Conservation (phyloP, 2,113 vertebrate genomes). For the Sinocyclocheilus anshuiensis region DNA sequence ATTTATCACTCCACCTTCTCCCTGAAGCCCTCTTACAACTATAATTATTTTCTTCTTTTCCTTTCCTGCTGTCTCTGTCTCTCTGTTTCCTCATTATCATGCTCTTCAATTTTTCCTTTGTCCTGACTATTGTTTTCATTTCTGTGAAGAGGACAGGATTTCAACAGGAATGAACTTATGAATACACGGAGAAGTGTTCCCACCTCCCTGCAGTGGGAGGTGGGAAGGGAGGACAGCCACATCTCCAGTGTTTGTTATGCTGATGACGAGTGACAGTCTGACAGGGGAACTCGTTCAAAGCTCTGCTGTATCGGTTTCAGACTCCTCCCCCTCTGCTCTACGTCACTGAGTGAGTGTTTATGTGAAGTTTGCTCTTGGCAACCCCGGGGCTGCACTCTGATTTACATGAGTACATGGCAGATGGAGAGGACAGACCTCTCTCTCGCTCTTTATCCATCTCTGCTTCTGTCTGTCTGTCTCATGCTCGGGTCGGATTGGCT, state of each 20-base stretch:
- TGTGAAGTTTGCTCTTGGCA: conserved; percentile 52
- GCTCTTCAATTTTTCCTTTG: background rate
- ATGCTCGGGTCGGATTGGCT: conserved; percentile 29
- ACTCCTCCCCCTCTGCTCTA: conserved; percentile 8
- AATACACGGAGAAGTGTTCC: background rate
- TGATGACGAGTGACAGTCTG: conserved; percentile 13
- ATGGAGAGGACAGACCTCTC: conserved; percentile 58
- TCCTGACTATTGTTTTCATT: background rate
- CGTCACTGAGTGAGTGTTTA: conserved; percentile 52
- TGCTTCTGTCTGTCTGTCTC: conserved; percentile 34
- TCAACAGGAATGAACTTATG: background rate
- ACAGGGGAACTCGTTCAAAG: background rate
- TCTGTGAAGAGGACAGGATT: conserved; percentile 1
- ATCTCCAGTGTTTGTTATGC: background rate
- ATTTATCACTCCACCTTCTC: background rate
- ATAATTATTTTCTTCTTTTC: background rate
- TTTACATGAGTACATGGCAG: conserved; percentile 53
- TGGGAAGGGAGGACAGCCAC: background rate
- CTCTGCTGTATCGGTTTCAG: background rate
- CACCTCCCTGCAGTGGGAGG: background rate
- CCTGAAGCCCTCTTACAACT: background rate
- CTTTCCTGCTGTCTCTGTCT: background rate
- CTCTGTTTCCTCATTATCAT: background rate
- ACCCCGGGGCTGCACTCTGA: conserved; percentile 9
- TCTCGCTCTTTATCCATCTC: conserved; percentile 13